Evolutionary conservation across 92 coral and sea anemone species (phyloP).

Genomic region (Paramuricea clavata): DNA sequence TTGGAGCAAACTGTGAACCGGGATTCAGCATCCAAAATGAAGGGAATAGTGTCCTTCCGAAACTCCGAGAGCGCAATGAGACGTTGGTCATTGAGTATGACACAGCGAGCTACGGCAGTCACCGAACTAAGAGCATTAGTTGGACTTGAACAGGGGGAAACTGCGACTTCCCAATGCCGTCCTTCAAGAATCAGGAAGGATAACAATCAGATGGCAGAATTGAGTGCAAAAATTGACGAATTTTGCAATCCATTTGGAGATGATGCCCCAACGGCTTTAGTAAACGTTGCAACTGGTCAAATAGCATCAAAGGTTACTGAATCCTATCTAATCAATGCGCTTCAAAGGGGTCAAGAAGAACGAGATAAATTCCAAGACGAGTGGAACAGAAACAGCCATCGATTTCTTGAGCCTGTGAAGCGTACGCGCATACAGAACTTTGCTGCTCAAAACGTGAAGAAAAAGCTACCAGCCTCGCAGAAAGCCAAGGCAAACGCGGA

Average conservation of each 20-base stretch:
- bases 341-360: neutral
- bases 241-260: slow-evolving; percentile 15
- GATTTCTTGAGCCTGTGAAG: slow-evolving; percentile 2
- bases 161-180: slow-evolving; percentile 41
- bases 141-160: slow-evolving; percentile 26
- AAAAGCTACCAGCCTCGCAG: slow-evolving; percentile 2
- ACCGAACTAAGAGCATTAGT: slow-evolving; percentile 36
- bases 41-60: slow-evolving; percentile 1
- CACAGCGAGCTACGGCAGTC: slow-evolving; percentile 30
- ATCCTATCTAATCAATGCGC: neutral
- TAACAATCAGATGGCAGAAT: slow-evolving; percentile 34
- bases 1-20: slow-evolving; percentile 21
- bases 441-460: slow-evolving; percentile 6
- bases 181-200: slow-evolving; percentile 39
- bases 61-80: slow-evolving; percentile 5
- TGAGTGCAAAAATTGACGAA: slow-evolving; percentile 30
- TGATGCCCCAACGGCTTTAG: neutral
- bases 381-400: slow-evolving; percentile 5
- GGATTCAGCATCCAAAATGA: slow-evolving; percentile 8
- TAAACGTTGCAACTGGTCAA: slow-evolving; percentile 4
- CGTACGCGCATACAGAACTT: neutral
- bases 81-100: slow-evolving; percentile 12
- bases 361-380: neutral
- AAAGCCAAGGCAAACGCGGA: slow-evolving; percentile 2
- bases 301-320: neutral